These are phyloP conservation scores for Phania funesta DNA, from an alignment of 2,888 invertebrate genomes.

Conservation along the genomic window DNA sequence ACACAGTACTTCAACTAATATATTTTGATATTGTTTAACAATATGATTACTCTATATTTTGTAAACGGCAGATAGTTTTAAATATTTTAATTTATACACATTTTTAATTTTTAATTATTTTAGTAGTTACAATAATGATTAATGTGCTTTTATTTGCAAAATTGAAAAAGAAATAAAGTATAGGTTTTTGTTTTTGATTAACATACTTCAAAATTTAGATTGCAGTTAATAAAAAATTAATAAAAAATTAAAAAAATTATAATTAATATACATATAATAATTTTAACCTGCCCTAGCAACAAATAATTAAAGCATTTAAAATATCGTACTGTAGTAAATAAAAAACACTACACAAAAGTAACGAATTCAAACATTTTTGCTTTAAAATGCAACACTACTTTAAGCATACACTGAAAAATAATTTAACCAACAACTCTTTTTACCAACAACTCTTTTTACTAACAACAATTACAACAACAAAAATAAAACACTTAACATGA, in stretches of 20 bases:
- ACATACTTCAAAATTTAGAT: conserved; percentile 53
- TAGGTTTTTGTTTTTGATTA: conserved; percentile 38
- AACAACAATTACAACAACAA: conserved; percentile 35
- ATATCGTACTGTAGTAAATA: conserved; percentile 58
- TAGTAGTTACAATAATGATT: conserved; percentile 61
- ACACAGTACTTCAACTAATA: background rate
- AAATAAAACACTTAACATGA: conserved; percentile 51
- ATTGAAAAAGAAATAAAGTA: conserved; percentile 40
- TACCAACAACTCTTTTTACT: conserved; percentile 41
- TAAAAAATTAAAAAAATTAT: conserved; percentile 11
- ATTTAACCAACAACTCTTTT: conserved; percentile 24
- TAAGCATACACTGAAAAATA: conserved; percentile 53
- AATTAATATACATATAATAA: conserved; percentile 17
- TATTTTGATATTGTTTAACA: conserved; percentile 9
- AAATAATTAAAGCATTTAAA: conserved; percentile 52
- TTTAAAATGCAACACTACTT: conserved; percentile 61
- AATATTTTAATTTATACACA: conserved; percentile 43
- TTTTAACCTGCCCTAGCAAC: conserved; percentile 48
- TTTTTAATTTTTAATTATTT: conserved; percentile 21
- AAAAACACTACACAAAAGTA: conserved; percentile 58
- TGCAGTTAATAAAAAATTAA: conserved; percentile 58
- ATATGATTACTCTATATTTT: conserved; percentile 50
- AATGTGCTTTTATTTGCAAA: conserved; percentile 65
- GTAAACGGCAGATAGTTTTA: conserved; percentile 27
- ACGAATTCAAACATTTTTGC: conserved; percentile 46